Conservation (phyloP, 2,797 vertebrate genomes). For the Pagetopsis macropterus region DNA sequence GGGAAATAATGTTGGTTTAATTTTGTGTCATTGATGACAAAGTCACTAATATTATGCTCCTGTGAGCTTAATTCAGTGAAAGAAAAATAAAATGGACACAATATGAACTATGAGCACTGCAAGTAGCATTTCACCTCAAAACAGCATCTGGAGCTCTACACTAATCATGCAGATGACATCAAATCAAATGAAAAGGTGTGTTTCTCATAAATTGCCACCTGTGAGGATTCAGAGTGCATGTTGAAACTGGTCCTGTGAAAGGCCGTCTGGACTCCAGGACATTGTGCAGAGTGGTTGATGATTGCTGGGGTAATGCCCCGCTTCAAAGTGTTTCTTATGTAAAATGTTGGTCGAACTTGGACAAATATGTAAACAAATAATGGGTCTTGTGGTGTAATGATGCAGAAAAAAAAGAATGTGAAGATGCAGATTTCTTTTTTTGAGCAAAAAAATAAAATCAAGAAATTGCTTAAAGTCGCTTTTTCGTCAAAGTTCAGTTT, state of each 20-base stretch:
- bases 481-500: slow-evolving; percentile 16
- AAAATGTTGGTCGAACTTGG: slow-evolving; percentile 61
- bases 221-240: slow-evolving; percentile 34
- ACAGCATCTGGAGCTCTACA: neutral
- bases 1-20: slow-evolving; percentile 1
- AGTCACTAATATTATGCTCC: slow-evolving; percentile 12
- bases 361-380: slow-evolving; percentile 52
- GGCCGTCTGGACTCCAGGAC: slow-evolving; percentile 34
- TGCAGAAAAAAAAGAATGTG: slow-evolving; percentile 72
- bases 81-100: neutral
- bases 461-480: slow-evolving; percentile 64
- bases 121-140: neutral
- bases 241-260: slow-evolving; percentile 30
- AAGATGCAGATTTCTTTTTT: slow-evolving; percentile 66
- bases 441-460: slow-evolving; percentile 78
- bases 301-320: slow-evolving; percentile 30
- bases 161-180: neutral
- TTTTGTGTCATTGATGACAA: slow-evolving; percentile 14
- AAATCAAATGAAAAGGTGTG: too few species aligned
- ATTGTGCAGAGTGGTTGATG: slow-evolving; percentile 27
- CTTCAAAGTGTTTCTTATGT: slow-evolving; percentile 66
- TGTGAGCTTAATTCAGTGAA: slow-evolving; percentile 11
- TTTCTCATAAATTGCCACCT: neutral
- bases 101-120: slow-evolving; percentile 6
- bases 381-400: slow-evolving; percentile 64